phyloP scores from a whole-genome alignment of 1,140 invertebrate species.

The Drosophila prosaltans region DNA sequence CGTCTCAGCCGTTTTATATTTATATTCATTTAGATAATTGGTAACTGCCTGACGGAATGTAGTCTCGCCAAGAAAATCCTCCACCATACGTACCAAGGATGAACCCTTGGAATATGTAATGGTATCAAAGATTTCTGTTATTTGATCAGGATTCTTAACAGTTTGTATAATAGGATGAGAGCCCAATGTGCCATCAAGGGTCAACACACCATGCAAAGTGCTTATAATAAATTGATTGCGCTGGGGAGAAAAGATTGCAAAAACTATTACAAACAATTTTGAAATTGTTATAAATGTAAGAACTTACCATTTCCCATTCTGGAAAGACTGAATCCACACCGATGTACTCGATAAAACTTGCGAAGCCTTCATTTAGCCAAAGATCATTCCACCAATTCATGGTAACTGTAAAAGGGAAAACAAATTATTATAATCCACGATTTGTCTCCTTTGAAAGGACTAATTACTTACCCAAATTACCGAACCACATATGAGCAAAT shows the following conservation, averaged over 20 bases:
- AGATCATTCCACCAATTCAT: conserved; percentile 97
- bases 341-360: conserved; percentile 93
- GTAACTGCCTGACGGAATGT: conserved; percentile 90
- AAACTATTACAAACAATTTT: neutral
- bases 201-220: conserved; percentile 89
- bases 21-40: conserved; percentile 89
- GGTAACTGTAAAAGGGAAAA: conserved; percentile 86
- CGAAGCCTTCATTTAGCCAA: conserved; percentile 97
- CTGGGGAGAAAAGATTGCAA: conserved; percentile 74
- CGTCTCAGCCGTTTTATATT: conserved; percentile 91
- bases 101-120: conserved; percentile 98
- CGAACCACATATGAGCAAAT: conserved; percentile 97
- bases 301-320: conserved; percentile 92
- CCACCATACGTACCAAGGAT: conserved; percentile 95
- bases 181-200: conserved; percentile 90
- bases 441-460: no score
- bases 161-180: conserved; percentile 94
- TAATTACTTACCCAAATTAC: conserved; percentile 86
- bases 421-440: no score
- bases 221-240: conserved; percentile 89
- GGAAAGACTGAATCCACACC: conserved; percentile 89
- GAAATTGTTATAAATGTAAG: conserved; percentile 30
- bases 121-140: conserved; percentile 95
- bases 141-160: conserved; percentile 94
- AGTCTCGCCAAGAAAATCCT: conserved; percentile 91